phyloP scores from a whole-genome alignment of 2,888 invertebrate species.

The Drosophila flavopinicola region DNA sequence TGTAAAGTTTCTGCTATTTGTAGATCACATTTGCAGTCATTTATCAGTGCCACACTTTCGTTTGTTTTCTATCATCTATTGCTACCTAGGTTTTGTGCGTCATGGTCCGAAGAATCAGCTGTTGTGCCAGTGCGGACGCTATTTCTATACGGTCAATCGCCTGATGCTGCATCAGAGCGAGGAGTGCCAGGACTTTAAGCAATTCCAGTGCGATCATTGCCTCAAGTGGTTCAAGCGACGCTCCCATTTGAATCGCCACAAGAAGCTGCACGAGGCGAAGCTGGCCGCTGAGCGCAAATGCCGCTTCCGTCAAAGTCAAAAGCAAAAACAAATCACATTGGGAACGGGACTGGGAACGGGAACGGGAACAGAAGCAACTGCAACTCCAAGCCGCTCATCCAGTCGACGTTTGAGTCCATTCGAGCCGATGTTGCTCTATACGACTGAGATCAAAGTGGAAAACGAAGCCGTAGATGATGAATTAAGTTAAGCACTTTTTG shows the following conservation, averaged over 20 bases:
- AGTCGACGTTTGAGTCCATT: constrained; percentile 27
- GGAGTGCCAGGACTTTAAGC: constrained; percentile 79
- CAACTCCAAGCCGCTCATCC: constrained; percentile 4
- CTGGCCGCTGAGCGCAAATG: constrained; percentile 53
- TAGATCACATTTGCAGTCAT: constrained; percentile 8
- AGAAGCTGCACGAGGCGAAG: constrained; percentile 76
- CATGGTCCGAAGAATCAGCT: constrained; percentile 66
- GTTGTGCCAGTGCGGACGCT: constrained; percentile 85
- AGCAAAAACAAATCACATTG: constrained; percentile 7
- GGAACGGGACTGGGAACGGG: neutral
- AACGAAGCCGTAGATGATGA: constrained; percentile 48
- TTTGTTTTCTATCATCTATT: constrained; percentile 33
- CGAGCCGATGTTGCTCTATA: constrained; percentile 53
- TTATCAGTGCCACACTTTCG: constrained; percentile 23
- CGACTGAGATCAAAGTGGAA: constrained; percentile 57
- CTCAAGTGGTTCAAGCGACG: constrained; percentile 81
- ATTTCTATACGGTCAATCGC: constrained; percentile 75
- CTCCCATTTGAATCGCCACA: constrained; percentile 82
- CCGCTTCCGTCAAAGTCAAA: constrained; percentile 32
- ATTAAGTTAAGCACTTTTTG: constrained; percentile 37
- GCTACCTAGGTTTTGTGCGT: constrained; percentile 44
- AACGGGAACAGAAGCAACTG: neutral
- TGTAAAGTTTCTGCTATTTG: constrained; percentile 1
- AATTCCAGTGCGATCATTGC: constrained; percentile 78
- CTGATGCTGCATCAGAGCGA: constrained; percentile 77